A percentile compares a stretch with the other conserved stretches of the same genome.
These are phyloP conservation scores for Tipula confusa DNA, from an alignment of 2,888 invertebrate genomes.

Conservation along the genomic window DNA sequence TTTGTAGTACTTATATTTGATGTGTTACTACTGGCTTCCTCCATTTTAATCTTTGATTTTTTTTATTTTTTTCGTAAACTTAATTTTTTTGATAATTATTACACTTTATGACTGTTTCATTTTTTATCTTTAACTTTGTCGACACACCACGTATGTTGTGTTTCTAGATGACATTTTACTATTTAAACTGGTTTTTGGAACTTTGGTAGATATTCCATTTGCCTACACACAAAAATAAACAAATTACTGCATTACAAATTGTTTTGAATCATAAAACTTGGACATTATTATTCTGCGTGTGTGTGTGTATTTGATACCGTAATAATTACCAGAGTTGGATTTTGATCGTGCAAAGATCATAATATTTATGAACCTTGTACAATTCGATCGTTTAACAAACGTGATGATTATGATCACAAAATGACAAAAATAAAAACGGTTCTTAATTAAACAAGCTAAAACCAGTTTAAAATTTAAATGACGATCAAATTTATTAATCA, in stretches of 20 bases:
- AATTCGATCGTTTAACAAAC: too few relatives aligned
- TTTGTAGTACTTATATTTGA: background rate
- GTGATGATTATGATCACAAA: too few relatives aligned
- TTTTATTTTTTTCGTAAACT: background rate
- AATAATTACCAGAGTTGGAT: background rate
- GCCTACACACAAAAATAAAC: background rate
- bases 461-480: too few relatives aligned
- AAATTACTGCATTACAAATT: background rate
- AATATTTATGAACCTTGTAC: too few relatives aligned
- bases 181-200: background rate
- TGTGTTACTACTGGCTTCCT: background rate
- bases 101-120: conserved; percentile 4
- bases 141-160: too few relatives aligned
- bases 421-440: too few relatives aligned
- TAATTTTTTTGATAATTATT: background rate
- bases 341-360: too few relatives aligned
- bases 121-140: background rate
- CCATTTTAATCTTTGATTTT: background rate
- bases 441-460: too few relatives aligned
- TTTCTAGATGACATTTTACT: background rate
- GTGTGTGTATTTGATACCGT: too few relatives aligned
- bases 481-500: too few relatives aligned
- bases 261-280: background rate
- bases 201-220: background rate
- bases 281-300: background rate